These are phyloP conservation scores for Criorhina ranunculi DNA, from an alignment of 2,888 invertebrate genomes.

Conservation along the genomic window DNA sequence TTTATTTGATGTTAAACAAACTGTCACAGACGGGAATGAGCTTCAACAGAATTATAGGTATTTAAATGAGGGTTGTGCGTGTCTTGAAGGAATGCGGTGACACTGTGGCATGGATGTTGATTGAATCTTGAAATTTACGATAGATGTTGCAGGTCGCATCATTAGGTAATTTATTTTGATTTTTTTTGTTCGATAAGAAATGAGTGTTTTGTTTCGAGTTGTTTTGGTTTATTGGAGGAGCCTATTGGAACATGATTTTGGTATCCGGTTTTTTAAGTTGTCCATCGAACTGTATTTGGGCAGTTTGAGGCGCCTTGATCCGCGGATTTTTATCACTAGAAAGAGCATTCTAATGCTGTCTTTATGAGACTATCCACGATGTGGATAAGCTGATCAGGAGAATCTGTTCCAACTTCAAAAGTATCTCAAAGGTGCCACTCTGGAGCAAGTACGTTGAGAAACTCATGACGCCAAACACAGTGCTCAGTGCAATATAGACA, in stretches of 20 bases:
- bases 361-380: too few relatives aligned
- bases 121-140: conserved; percentile 51
- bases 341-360: too few relatives aligned
- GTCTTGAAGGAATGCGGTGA: background rate
- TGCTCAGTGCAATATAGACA: conserved; percentile 46
- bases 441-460: too few relatives aligned
- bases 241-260: too few relatives aligned
- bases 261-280: too few relatives aligned
- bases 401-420: too few relatives aligned
- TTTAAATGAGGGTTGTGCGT: conserved; percentile 34
- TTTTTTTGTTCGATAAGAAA: conserved; percentile 3
- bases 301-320: too few relatives aligned
- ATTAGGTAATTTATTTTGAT: conserved; percentile 54
- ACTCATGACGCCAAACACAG: conserved; percentile 62
- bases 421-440: too few relatives aligned
- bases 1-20: conserved; percentile 73
- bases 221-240: background rate
- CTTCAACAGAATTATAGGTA: conserved; percentile 21
- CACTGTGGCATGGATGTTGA: conserved; percentile 4
- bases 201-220: too few relatives aligned
- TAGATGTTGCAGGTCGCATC: conserved; percentile 21
- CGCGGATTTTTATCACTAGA: too few relatives aligned
- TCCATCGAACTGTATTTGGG: too few relatives aligned
- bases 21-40: conserved; percentile 28
- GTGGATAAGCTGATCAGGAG: too few relatives aligned